Conservation (phyloP, 2,888 invertebrate species). For the Petrolisthes manimaculis region DNA sequence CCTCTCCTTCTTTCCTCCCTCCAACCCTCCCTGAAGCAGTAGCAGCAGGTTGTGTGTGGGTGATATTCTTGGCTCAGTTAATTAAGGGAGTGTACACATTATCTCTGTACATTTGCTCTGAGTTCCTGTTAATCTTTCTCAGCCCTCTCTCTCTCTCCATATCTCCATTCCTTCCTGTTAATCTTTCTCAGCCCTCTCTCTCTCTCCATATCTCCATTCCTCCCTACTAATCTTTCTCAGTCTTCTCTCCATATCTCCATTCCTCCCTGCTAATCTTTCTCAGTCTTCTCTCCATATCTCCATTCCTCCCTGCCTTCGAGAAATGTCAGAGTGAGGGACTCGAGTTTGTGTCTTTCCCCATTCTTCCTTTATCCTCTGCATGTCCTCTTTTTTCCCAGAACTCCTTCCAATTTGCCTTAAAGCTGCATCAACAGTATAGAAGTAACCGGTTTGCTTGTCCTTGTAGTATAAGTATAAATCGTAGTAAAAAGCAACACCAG, state of each 20-base stretch:
- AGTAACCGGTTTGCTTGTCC: too few species aligned
- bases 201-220: not conserved
- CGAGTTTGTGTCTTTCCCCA: too few species aligned
- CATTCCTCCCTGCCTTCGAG: not conserved
- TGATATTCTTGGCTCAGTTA: too few species aligned
- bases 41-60: too few species aligned
- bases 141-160: not conserved
- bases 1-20: not conserved
- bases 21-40: too few species aligned
- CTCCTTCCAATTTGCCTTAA: too few species aligned
- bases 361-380: too few species aligned
- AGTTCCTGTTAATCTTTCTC: not conserved
- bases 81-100: not conserved
- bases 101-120: not conserved
- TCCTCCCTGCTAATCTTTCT: not conserved
- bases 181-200: not conserved
- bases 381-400: too few species aligned
- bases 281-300: not conserved
- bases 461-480: too few species aligned
- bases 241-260: not conserved
- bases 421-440: too few species aligned
- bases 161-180: not conserved
- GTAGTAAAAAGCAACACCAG: too few species aligned
- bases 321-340: too few species aligned
- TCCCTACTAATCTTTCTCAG: not conserved